These are phyloP conservation scores for Orchesellides sinensis DNA, from an alignment of 2,888 invertebrate species.

Conservation along the genomic window DNA sequence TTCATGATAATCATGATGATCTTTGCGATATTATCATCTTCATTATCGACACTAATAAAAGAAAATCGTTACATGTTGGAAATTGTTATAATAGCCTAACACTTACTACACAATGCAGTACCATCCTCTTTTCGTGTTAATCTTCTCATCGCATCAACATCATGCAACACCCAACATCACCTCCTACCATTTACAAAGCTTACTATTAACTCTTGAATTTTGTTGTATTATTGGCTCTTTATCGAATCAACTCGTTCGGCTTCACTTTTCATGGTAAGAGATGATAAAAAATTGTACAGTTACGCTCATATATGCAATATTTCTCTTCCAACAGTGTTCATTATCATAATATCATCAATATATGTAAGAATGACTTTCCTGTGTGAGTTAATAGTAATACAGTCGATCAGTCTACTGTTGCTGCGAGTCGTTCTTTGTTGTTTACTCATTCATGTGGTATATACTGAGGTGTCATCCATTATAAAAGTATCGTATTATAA, in stretches of 20 bases:
- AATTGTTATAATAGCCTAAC: conserved; percentile 12
- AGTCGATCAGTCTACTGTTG: conserved; percentile 28
- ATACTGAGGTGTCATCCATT: conserved; percentile 40
- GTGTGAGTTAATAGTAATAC: background rate
- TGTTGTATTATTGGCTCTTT: conserved; percentile 2
- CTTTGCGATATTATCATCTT: conserved; percentile 15
- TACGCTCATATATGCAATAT: too few relatives aligned
- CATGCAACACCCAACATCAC: background rate
- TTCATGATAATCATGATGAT: conserved; percentile 12
- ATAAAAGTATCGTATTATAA: background rate
- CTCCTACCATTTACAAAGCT: background rate
- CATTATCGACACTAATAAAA: conserved; percentile 17
- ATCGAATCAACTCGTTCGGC: background rate
- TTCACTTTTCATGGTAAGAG: conserved; percentile 9
- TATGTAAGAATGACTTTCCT: conserved; percentile 36
- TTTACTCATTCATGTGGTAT: conserved; percentile 61
- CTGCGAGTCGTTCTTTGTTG: conserved; percentile 27
- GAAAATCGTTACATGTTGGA: conserved; percentile 10
- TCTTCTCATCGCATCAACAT: background rate
- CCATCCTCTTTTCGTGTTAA: background rate
- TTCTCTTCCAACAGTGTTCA: too few relatives aligned
- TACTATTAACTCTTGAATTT: conserved; percentile 2
- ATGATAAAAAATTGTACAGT: conserved; percentile 13
- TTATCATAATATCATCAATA: too few relatives aligned
- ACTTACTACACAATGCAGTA: background rate